phyloP scores from a whole-genome alignment of 2,797 vertebrate species.

The Hypotaenidia philippensis region DNA sequence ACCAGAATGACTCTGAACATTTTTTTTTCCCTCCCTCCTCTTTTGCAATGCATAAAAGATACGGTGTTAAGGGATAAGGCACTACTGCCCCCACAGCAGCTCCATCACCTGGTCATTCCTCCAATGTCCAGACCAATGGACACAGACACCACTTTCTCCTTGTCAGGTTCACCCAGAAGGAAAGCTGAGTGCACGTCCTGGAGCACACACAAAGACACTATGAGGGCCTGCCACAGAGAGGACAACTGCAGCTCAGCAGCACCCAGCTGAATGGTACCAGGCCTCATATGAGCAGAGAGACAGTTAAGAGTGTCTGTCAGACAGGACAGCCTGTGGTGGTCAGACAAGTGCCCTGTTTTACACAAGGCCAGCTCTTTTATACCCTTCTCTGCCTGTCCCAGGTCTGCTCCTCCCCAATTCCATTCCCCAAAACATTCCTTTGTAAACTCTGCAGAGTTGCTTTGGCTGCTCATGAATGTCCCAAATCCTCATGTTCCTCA shows the following conservation, averaged over 20 bases:
- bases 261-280: not conserved
- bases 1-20: not conserved
- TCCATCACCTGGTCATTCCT: not conserved
- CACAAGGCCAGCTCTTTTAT: not conserved
- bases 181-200: fast-evolving
- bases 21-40: not conserved
- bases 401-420: not conserved
- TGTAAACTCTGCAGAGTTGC: not conserved
- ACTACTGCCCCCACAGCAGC: not conserved
- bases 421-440: not conserved
- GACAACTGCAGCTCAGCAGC: not conserved
- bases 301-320: not conserved
- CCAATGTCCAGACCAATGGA: fast-evolving
- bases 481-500: not conserved
- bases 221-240: not conserved
- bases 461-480: fast-evolving
- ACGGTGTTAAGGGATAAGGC: not conserved
- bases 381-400: not conserved
- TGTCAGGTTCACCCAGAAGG: not conserved
- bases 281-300: not conserved
- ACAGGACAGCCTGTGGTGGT: not conserved
- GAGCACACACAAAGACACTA: fast-evolving
- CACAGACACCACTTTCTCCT: fast-evolving
- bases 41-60: not conserved
- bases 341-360: not conserved